Percentiles rank a stretch among this genome's conserved stretches.
Conservation (phyloP, 2,888 invertebrate species). For the Nezara viridula region DNA sequence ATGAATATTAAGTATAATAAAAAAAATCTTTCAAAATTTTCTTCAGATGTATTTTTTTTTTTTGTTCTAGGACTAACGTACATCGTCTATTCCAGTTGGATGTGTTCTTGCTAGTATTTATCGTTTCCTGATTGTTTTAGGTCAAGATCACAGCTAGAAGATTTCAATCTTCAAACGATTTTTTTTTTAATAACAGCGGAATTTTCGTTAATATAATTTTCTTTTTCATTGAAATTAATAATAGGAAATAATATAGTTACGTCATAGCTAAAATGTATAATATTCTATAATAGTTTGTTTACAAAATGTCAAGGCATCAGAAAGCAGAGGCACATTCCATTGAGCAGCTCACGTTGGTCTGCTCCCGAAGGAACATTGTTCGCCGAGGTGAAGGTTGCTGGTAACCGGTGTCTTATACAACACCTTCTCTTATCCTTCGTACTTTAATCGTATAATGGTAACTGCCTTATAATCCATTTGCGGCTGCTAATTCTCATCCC, state of each 20-base stretch:
- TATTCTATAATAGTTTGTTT: constrained; percentile 32
- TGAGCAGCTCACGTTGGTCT: constrained; percentile 6
- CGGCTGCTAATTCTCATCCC: background rate
- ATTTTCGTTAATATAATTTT: background rate
- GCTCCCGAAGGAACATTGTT: constrained; percentile 24
- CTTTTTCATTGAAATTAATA: background rate
- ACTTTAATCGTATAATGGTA: background rate
- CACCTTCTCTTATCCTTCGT: constrained; percentile 48
- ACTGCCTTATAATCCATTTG: background rate
- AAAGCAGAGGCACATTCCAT: constrained; percentile 1
- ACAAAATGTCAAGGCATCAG: constrained; percentile 35
- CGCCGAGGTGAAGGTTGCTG: constrained; percentile 2
- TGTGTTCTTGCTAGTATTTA: no score
- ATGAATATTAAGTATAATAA: no score
- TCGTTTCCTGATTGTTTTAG: no score
- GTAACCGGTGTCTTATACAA: constrained; percentile 34
- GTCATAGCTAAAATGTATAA: background rate
- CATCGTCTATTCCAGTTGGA: no score
- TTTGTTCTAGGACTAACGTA: no score
- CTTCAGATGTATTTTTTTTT: no score
- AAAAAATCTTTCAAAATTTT: no score
- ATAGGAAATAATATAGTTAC: background rate
- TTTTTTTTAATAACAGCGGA: background rate
- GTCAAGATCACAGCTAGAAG: no score
- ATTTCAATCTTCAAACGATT: background rate